phyloP scores from a whole-genome alignment of 2,113 vertebrate species.

The Nipponia nippon region DNA sequence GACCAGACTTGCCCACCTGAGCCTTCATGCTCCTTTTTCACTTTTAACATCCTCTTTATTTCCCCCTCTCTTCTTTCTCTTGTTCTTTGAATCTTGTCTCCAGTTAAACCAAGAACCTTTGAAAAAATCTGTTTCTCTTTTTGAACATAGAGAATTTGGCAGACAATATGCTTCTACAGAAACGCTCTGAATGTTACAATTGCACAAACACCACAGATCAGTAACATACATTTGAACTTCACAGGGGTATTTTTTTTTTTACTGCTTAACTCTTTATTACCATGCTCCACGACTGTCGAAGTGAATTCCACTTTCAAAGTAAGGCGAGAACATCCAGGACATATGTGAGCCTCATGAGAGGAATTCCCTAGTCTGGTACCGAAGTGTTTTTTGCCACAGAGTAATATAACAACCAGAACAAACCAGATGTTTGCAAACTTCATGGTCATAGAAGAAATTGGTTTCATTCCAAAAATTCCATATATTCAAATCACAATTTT shows the following conservation, averaged over 20 bases:
- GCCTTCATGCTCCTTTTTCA: neutral
- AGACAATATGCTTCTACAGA: neutral
- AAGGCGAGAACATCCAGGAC: constrained; percentile 85
- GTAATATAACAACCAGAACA: constrained; percentile 77
- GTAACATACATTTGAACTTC: neutral
- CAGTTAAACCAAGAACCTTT: neutral
- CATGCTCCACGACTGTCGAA: constrained; percentile 89
- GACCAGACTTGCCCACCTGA: neutral
- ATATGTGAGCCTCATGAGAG: constrained; percentile 63
- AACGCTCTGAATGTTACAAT: neutral
- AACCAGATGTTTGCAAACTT: constrained; percentile 79
- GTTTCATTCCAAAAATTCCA: constrained; percentile 65
- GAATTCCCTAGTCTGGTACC: constrained; percentile 75
- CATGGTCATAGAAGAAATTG: constrained; percentile 74
- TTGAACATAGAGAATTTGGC: neutral
- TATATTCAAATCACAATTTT: constrained; percentile 68
- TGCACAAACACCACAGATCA: neutral
- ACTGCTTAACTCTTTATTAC: constrained; percentile 70
- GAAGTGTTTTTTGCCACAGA: constrained; percentile 79
- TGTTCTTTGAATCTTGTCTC: neutral
- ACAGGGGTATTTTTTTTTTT: neutral
- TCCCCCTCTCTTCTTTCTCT: neutral
- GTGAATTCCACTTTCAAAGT: constrained; percentile 92
- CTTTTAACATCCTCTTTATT: neutral
- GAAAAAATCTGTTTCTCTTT: neutral